These are phyloP conservation scores for Todiramphus saurophagus DNA, from an alignment of 2,113 vertebrate genomes.

Conservation along the genomic window DNA sequence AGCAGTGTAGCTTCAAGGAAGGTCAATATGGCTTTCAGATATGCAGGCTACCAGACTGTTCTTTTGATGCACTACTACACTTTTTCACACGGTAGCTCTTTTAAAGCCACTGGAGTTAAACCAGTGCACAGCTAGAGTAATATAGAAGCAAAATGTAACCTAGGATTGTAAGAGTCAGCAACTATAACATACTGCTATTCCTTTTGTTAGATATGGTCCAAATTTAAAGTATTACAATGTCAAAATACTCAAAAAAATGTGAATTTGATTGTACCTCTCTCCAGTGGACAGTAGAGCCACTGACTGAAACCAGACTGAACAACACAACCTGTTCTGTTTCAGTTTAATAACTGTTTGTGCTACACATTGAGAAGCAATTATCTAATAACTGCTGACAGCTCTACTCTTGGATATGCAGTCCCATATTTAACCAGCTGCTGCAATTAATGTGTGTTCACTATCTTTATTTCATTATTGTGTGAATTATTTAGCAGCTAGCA, in stretches of 20 bases:
- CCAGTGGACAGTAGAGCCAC: background rate
- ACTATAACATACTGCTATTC: background rate
- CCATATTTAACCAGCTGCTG: conserved; percentile 15
- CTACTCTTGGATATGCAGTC: background rate
- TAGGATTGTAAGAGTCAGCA: background rate
- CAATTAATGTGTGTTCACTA: background rate
- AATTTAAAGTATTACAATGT: background rate
- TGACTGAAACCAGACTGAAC: background rate
- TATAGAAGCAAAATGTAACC: background rate
- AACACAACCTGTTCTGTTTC: background rate
- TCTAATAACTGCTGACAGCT: conserved; percentile 54
- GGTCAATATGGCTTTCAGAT: background rate
- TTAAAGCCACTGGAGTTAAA: background rate
- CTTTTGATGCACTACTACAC: background rate
- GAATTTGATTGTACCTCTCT: background rate
- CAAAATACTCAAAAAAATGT: background rate
- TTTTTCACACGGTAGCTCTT: background rate
- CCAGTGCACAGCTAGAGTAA: background rate
- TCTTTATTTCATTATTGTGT: background rate
- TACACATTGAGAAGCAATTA: conserved; percentile 47
- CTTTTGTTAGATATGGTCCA: background rate
- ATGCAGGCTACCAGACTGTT: background rate
- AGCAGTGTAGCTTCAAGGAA: background rate
- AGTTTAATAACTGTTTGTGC: background rate
- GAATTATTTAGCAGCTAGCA: background rate